These are phyloP conservation scores for Corythoichthys haematopterus DNA, from an alignment of 2,113 vertebrate species.

Conservation along the genomic window DNA sequence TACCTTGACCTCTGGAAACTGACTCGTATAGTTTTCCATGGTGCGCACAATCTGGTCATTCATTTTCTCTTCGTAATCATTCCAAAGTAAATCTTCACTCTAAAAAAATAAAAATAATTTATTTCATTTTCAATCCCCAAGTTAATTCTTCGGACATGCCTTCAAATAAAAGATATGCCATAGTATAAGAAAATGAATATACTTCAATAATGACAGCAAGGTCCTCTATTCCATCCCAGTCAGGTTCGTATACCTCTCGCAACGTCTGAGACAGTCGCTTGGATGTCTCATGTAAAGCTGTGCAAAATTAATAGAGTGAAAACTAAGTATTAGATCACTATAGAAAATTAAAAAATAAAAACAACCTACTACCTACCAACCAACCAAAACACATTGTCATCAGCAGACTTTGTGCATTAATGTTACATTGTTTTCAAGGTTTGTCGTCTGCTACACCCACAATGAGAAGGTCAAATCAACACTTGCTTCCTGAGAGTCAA, in stretches of 20 bases:
- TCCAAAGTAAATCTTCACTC: constrained; percentile 94
- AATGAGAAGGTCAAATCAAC: constrained; percentile 47
- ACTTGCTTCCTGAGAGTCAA: constrained; percentile 38
- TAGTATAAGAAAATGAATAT: constrained; percentile 23
- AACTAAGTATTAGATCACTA: background rate
- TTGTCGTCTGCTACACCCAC: constrained; percentile 26
- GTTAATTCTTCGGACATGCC: background rate
- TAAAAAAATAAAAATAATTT: constrained; percentile 36
- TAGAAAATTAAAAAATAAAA: background rate
- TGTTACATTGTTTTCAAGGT: constrained; percentile 21
- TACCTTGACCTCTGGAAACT: constrained; percentile 90
- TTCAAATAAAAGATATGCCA: background rate
- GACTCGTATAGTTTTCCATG: constrained; percentile 89
- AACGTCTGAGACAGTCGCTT: constrained; percentile 84
- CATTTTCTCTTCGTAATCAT: constrained; percentile 89
- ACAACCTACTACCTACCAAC: too few relatives aligned
- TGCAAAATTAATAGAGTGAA: background rate
- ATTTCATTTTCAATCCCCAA: background rate
- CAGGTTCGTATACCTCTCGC: constrained; percentile 80
- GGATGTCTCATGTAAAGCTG: constrained; percentile 89
- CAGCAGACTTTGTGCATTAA: background rate
- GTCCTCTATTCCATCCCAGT: constrained; percentile 83
- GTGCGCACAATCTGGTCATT: constrained; percentile 82
- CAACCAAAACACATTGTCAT: constrained; percentile 3
- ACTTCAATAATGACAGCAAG: constrained; percentile 81